phyloP scores from a whole-genome alignment of 2,888 invertebrate species.

The Rapana venosa region DNA sequence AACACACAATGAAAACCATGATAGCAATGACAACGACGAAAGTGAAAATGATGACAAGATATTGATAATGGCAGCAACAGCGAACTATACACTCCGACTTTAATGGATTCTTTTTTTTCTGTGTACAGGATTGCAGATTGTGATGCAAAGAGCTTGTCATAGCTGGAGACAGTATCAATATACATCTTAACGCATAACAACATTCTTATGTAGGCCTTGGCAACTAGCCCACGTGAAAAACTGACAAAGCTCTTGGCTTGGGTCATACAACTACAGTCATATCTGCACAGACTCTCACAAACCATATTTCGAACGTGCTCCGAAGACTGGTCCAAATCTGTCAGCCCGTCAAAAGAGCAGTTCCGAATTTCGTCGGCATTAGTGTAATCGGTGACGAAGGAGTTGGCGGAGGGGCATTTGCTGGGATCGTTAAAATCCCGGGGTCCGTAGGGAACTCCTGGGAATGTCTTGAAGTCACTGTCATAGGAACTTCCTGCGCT shows the following conservation, averaged over 20 bases:
- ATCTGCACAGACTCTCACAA: neutral
- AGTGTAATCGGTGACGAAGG: constrained; percentile 55
- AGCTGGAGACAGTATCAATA: neutral
- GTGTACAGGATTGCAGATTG: neutral
- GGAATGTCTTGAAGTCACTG: constrained; percentile 60
- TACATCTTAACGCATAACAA: neutral
- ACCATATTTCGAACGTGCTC: constrained; percentile 47
- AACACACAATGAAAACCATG: too few relatives aligned
- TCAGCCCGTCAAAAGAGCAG: constrained; percentile 85
- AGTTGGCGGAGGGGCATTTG: constrained; percentile 79
- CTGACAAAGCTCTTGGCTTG: neutral
- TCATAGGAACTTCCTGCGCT: constrained; percentile 81
- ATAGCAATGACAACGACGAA: too few relatives aligned
- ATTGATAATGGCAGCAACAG: too few relatives aligned
- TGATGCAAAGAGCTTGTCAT: neutral
- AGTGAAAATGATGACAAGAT: too few relatives aligned
- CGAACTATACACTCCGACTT: too few relatives aligned
- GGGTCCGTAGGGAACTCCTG: constrained; percentile 77
- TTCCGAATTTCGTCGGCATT: constrained; percentile 81
- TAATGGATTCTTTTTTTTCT: too few relatives aligned
- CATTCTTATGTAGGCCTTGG: neutral
- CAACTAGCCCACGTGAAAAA: neutral
- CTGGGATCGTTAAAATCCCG: constrained; percentile 82
- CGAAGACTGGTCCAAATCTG: constrained; percentile 86
- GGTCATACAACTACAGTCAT: neutral